Conservation (phyloP, 1,140 invertebrate genomes). For the Nasonia giraulti region DNA sequence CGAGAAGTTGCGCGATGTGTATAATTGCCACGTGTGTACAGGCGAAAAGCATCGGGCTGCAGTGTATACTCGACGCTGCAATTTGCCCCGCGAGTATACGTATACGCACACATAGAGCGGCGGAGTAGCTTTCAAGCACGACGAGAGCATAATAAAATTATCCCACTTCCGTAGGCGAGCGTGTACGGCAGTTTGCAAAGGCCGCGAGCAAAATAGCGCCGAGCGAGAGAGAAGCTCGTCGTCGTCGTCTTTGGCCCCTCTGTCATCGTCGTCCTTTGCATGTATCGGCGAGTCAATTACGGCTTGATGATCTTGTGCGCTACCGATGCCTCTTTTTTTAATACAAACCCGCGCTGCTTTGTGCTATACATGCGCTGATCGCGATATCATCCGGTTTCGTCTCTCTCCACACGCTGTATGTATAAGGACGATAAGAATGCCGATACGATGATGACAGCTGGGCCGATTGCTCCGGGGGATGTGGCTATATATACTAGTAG, state of each 20-base stretch:
- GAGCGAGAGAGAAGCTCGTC: too few relatives aligned
- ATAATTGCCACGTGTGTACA: neutral
- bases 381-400: conserved; percentile 39
- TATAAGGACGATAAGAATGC: conserved; percentile 31
- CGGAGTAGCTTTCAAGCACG: conserved; percentile 42
- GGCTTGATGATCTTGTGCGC: too few relatives aligned
- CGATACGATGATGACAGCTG: conserved; percentile 47
- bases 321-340: neutral
- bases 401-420: neutral
- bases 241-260: conserved; percentile 6
- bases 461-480: conserved; percentile 46
- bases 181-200: conserved; percentile 43
- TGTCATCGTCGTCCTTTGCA: neutral
- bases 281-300: too few relatives aligned
- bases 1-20: neutral
- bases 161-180: conserved; percentile 18
- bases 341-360: neutral
- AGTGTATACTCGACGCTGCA: neutral
- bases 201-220: conserved; percentile 30
- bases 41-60: neutral
- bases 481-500: neutral
- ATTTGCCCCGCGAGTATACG: neutral
- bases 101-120: too few relatives aligned
- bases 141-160: conserved; percentile 42
- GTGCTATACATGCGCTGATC: neutral